Conservation (phyloP, 1,140 invertebrate genomes). For the Drosophila bocki region DNA sequence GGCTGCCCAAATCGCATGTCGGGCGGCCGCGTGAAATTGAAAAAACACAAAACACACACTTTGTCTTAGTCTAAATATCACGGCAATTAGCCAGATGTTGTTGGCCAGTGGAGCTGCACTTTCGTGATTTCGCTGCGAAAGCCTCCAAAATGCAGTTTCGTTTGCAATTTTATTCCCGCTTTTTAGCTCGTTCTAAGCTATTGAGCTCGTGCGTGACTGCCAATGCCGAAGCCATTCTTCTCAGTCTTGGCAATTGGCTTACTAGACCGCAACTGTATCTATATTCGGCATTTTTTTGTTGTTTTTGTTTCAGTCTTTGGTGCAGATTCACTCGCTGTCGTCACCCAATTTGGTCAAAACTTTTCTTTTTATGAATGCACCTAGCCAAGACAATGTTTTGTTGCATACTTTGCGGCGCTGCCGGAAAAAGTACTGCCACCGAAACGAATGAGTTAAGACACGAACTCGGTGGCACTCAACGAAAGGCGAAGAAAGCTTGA, state of each 20-base stretch:
- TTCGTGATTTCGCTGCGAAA: conserved; percentile 78
- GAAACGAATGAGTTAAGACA: conserved; percentile 73
- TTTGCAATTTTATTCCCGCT: conserved; percentile 63
- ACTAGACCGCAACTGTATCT: conserved; percentile 63
- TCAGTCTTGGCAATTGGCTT: conserved; percentile 32
- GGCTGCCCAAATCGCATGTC: conserved; percentile 70
- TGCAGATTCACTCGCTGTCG: conserved; percentile 73
- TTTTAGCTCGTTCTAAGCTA: conserved; percentile 72
- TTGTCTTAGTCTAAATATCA: conserved; percentile 83
- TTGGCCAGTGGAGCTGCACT: conserved; percentile 68
- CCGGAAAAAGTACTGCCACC: background rate
- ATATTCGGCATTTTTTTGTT: conserved; percentile 43
- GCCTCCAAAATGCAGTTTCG: conserved; percentile 67
- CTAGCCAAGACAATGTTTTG: background rate
- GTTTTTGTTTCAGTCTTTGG: conserved; percentile 5
- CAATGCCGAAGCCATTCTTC: conserved; percentile 24
- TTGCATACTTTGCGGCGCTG: conserved; percentile 54
- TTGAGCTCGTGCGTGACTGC: conserved; percentile 71
- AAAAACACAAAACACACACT: conserved; percentile 59
- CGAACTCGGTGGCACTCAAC: conserved; percentile 52
- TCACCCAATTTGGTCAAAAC: conserved; percentile 50
- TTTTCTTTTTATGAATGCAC: conserved; percentile 64
- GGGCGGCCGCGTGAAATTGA: conserved; percentile 69
- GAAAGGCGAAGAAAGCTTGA: conserved; percentile 44
- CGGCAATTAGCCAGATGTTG: conserved; percentile 73